phyloP scores from a whole-genome alignment of 37 sponge, comb jelly and placozoan species.

The Beroe ovata region DNA sequence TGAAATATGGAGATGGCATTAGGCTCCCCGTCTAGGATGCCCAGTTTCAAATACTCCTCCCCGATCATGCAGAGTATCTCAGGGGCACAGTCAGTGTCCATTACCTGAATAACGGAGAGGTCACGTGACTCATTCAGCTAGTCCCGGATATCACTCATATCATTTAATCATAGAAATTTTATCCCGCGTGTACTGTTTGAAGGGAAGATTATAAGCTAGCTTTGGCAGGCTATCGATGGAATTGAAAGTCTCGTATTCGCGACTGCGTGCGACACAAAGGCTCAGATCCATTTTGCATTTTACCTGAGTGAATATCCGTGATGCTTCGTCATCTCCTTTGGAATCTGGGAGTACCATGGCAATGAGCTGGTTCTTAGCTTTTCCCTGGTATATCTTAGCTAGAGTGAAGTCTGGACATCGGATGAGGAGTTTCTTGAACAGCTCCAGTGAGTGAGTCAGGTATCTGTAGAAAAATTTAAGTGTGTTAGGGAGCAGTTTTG shows the following conservation, averaged over 20 bases:
- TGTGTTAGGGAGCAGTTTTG: not conserved
- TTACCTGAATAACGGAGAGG: constrained; percentile 42
- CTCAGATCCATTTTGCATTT: not conserved
- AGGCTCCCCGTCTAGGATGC: constrained; percentile 56
- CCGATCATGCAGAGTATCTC: constrained; percentile 65
- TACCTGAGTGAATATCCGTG: constrained; percentile 58
- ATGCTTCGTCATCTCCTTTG: constrained; percentile 7
- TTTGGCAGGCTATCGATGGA: no score
- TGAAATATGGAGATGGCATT: constrained; percentile 39
- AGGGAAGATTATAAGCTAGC: no score
- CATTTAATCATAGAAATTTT: no score
- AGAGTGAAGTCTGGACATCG: not conserved
- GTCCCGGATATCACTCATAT: no score
- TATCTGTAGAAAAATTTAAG: not conserved
- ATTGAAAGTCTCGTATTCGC: no score
- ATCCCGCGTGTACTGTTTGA: no score
- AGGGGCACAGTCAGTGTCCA: constrained; percentile 62
- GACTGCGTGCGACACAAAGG: no score
- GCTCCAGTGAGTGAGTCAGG: constrained; percentile 9
- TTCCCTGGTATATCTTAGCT: constrained; percentile 40
- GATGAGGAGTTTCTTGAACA: constrained; percentile 15
- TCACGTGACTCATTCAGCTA: no score
- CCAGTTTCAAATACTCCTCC: constrained; percentile 38
- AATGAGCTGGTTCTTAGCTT: constrained; percentile 52
- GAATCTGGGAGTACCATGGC: constrained; percentile 12